Percentiles rank a stretch among this genome's conserved stretches.
Evolutionary conservation across 2,113 vertebrate species (phyloP).

Genomic region (Bagarius yarrelli): DNA sequence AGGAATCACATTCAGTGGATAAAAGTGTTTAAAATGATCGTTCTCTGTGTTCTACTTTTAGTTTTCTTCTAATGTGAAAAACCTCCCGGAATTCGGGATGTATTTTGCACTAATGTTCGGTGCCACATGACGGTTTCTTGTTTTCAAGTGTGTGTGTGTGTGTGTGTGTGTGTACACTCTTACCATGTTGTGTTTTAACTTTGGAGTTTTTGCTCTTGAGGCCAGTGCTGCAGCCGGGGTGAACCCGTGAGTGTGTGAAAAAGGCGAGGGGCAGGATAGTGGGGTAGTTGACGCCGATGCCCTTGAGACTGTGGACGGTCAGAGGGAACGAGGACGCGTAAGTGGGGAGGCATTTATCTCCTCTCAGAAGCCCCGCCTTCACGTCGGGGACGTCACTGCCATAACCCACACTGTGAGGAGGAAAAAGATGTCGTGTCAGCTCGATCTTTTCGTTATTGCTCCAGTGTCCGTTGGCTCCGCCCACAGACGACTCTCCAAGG

Average conservation of each 20-base stretch:
- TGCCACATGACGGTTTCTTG: no score
- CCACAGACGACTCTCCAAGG: slow-evolving; percentile 56
- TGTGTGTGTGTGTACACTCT: background rate
- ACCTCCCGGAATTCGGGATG: no score
- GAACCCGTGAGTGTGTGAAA: slow-evolving; percentile 59
- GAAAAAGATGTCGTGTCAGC: slow-evolving; percentile 78
- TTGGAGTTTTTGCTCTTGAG: slow-evolving; percentile 68
- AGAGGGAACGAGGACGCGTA: slow-evolving; percentile 28
- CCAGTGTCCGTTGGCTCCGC: slow-evolving; percentile 42
- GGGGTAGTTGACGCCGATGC: slow-evolving; percentile 84
- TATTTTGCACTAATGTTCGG: no score
- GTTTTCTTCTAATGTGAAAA: no score
- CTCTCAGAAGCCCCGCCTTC: slow-evolving; percentile 47
- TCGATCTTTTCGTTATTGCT: slow-evolving; percentile 61
- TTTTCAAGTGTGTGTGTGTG: background rate
- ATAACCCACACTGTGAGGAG: slow-evolving; percentile 80
- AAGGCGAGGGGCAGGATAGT: slow-evolving; percentile 82
- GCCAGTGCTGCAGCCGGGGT: slow-evolving; percentile 40
- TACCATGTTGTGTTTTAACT: slow-evolving; percentile 78
- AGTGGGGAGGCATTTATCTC: slow-evolving; percentile 33
- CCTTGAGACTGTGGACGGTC: slow-evolving; percentile 55
- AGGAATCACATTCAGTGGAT: no score
- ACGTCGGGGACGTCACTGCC: slow-evolving; percentile 67
- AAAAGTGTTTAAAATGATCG: no score
- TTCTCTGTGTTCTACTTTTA: no score